These are phyloP conservation scores for Sylvilagus floridanus DNA, from an alignment of 2,797 vertebrate genomes.

Conservation along the genomic window DNA sequence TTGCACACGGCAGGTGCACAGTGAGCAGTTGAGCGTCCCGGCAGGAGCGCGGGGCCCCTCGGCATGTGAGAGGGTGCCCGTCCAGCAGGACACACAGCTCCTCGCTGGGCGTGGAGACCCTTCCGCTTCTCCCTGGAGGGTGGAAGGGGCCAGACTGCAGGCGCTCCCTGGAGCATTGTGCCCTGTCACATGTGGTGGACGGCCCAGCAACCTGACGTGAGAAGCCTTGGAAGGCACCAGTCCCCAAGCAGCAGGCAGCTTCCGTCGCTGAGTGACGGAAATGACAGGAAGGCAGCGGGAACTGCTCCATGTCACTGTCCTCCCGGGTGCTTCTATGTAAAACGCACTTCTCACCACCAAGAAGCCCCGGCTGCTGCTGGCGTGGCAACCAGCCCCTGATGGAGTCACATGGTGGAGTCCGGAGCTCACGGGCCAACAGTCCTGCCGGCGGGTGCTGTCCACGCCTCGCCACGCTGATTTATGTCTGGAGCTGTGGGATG, in stretches of 20 bases:
- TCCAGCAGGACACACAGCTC: background rate
- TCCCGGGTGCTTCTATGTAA: conserved; percentile 68
- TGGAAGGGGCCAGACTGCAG: background rate
- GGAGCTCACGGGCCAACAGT: background rate
- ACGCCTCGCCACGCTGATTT: background rate
- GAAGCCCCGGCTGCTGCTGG: background rate
- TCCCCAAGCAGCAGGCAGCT: conserved; percentile 22
- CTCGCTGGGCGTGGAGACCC: background rate
- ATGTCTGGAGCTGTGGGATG: background rate
- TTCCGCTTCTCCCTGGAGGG: background rate
- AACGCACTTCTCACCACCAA: conserved; percentile 34
- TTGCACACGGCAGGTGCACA: background rate
- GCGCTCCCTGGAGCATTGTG: background rate
- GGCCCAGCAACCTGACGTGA: background rate
- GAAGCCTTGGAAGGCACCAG: background rate
- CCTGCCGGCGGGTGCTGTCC: no score
- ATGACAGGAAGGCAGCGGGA: conserved; percentile 51
- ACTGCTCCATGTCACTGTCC: conserved; percentile 57
- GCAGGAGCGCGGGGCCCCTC: no score
- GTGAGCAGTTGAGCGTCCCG: no score
- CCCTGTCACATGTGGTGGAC: no score
- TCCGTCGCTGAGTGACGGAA: conserved; percentile 64
- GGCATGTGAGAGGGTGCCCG: background rate
- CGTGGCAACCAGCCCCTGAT: background rate
- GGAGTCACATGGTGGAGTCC: conserved; percentile 47